A percentile compares a stretch with the other conserved stretches of the same genome.
Conservation (phyloP, 2,888 invertebrate genomes). For the Drosophila acutilabella region DNA sequence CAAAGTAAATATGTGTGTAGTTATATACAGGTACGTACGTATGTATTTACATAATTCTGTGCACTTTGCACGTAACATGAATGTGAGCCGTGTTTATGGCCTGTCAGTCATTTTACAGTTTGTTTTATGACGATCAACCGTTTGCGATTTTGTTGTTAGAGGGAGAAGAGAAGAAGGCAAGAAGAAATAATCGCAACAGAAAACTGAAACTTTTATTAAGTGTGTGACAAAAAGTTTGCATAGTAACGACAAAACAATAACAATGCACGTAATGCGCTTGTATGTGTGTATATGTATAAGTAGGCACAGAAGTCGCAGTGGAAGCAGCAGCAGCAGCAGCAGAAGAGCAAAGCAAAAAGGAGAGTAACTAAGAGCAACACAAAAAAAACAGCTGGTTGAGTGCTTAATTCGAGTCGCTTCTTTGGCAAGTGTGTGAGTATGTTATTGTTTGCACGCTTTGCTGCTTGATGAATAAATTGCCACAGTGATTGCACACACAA, state of each 20-base stretch:
- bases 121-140: conserved; percentile 51
- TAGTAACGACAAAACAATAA: conserved; percentile 28
- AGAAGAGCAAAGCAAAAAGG: not conserved
- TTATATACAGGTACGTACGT: not conserved
- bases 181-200: not conserved
- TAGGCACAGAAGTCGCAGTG: conserved; percentile 5
- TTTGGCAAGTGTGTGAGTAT: conserved; percentile 11
- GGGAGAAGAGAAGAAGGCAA: not conserved
- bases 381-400: conserved; percentile 11
- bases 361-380: not conserved
- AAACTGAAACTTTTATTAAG: conserved; percentile 25
- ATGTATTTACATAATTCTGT: conserved; percentile 35
- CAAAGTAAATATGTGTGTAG: conserved; percentile 26
- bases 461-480: conserved; percentile 66
- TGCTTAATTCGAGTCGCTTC: conserved; percentile 19
- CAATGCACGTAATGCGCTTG: conserved; percentile 45
- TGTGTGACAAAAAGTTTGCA: conserved; percentile 40
- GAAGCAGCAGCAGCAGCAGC: not conserved
- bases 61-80: conserved; percentile 59
- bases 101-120: conserved; percentile 55
- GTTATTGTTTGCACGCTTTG: conserved; percentile 44
- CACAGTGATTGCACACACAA: conserved; percentile 58
- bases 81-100: conserved; percentile 46
- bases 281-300: no score
- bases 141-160: conserved; percentile 21